Conservation (phyloP, 2,888 invertebrate genomes). For the Callinectes sapidus region DNA sequence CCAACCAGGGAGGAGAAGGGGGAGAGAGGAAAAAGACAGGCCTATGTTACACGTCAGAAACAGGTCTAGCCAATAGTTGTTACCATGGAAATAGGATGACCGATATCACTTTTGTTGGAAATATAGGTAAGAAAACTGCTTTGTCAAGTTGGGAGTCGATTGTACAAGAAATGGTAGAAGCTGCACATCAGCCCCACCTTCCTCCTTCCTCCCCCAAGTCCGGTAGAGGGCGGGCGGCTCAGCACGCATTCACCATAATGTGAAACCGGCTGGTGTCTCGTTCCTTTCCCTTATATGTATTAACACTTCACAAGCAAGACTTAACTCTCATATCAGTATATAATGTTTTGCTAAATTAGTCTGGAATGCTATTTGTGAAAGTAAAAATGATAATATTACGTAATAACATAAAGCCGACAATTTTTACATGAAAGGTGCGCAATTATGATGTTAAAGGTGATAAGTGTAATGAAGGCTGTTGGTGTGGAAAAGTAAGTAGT, state of each 20-base stretch:
- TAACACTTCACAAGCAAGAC: background rate
- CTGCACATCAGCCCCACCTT: too few relatives aligned
- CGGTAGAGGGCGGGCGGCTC: background rate
- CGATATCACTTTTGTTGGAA: too few relatives aligned
- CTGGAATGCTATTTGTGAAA: background rate
- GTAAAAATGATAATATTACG: slow-evolving; percentile 21
- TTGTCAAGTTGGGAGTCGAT: too few relatives aligned
- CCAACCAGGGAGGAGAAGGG: too few relatives aligned
- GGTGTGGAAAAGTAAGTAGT: background rate
- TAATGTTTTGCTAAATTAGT: background rate
- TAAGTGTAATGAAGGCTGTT: background rate
- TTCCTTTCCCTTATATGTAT: slow-evolving; percentile 4
- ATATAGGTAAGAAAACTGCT: too few relatives aligned
- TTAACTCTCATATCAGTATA: background rate
- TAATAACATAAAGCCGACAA: background rate
- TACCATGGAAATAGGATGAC: too few relatives aligned
- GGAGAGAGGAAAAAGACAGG: too few relatives aligned
- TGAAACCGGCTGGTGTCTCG: background rate
- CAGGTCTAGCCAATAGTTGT: too few relatives aligned
- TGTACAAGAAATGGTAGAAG: too few relatives aligned
- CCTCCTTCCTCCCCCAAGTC: background rate
- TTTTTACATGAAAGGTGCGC: background rate
- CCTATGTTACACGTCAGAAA: too few relatives aligned
- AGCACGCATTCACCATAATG: background rate
- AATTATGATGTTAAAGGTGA: slow-evolving; percentile 21